phyloP scores from a whole-genome alignment of 2,113 vertebrate species.

The Empidonax traillii region DNA sequence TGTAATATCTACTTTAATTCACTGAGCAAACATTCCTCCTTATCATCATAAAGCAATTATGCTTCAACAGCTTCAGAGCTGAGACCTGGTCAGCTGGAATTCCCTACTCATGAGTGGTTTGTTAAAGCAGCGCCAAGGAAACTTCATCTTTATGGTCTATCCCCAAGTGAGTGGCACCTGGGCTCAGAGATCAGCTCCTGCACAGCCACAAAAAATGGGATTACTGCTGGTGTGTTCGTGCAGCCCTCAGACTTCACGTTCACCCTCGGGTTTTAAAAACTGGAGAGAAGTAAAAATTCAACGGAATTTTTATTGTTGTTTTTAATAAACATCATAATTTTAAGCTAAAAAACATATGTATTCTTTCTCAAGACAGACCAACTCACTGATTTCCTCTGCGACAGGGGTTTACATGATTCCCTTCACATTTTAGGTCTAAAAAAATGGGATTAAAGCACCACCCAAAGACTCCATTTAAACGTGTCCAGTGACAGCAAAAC shows the following conservation, averaged over 20 bases:
- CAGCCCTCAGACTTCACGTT: neutral
- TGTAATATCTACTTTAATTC: neutral
- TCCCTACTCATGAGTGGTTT: neutral
- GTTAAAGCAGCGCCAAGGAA: neutral
- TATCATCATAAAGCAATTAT: neutral
- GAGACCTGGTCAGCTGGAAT: neutral
- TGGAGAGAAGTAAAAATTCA: accelerated
- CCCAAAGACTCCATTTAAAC: neutral
- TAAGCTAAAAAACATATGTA: neutral
- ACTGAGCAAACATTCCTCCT: neutral
- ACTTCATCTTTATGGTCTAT: neutral
- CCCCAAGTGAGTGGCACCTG: neutral
- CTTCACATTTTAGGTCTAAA: neutral
- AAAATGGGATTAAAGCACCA: neutral
- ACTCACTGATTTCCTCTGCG: neutral
- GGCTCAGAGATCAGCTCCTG: neutral
- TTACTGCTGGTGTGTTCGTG: accelerated
- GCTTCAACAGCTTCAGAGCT: neutral
- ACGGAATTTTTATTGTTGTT: neutral
- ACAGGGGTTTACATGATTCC: neutral
- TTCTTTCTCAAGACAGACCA: neutral
- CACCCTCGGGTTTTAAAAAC: neutral
- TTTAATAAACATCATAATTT: neutral
- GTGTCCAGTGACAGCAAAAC: neutral
- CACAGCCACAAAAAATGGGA: neutral